Evolutionary conservation across 2,113 vertebrate genomes (phyloP).

Genomic region (Phaethon lepturus): DNA sequence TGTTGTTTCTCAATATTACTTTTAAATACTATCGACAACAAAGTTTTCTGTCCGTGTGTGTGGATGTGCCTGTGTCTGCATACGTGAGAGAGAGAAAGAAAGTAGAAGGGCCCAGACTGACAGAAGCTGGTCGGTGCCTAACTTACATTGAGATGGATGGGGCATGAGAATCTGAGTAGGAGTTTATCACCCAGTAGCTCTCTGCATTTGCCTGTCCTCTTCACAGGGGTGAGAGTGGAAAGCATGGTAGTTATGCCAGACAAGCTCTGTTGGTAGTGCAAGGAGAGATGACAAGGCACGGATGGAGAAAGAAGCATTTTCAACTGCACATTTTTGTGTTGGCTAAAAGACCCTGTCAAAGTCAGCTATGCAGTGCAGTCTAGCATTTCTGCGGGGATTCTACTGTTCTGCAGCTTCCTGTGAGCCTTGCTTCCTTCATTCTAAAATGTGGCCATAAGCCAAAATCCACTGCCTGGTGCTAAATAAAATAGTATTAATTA

Average conservation of each 20-base stretch:
- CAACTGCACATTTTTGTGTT: neutral
- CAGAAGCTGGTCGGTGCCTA: neutral
- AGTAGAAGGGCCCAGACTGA: neutral
- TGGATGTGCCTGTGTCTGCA: neutral
- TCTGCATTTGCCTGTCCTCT: neutral
- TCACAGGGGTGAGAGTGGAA: neutral
- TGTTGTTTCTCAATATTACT: neutral
- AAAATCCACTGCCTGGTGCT: neutral
- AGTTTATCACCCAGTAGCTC: neutral
- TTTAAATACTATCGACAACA: neutral
- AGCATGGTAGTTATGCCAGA: neutral
- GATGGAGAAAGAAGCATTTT: neutral
- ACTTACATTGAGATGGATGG: neutral
- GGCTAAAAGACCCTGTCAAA: neutral
- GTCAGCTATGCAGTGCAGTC: neutral
- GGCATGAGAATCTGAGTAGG: neutral
- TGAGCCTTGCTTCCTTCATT: neutral
- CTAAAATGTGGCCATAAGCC: neutral
- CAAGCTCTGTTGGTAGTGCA: neutral
- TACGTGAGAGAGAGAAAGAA: neutral
- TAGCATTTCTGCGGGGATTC: neutral
- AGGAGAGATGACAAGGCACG: neutral
- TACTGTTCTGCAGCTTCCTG: neutral
- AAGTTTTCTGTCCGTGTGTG: neutral
- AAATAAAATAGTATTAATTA: neutral